Base-by-base conservation (phyloP, 1,140 invertebrate genomes). In the Drosophila albomicans region DNA sequence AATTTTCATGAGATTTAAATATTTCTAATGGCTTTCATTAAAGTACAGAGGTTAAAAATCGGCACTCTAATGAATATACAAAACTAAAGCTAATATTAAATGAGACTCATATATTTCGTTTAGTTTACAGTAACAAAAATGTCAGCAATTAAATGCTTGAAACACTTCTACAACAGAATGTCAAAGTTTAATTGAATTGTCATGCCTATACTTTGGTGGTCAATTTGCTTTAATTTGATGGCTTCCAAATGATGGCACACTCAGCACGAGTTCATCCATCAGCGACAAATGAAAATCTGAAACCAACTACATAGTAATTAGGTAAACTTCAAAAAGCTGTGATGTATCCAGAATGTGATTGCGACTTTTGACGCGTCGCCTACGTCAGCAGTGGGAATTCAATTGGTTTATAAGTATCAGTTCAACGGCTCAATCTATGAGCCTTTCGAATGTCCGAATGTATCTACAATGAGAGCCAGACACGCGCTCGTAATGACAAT, bases 401-500 rank as follows among this genome's bases (percentile, higher is more conserved):
- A 71, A 79, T 81, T 65, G 49, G 28, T 67, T 62, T 66, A 73
- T 72, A 78, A 79, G 67, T 64, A 61, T 41, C 46, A 35, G 32
- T 28, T 35, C 16, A 59, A 41, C 57, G 16, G 48, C 48, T 35
- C 45, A 41, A 43, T 59, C 41, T 32, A 35, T n/a, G 16, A 49
- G 54, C 32, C 56, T 16, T 69, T 45, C 38, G 8, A 41, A 41
- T n/a, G 63, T 66, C 75, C 7, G 35, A 38, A 38, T 38, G 7
- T 38, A 1, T 38, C 35, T 38, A 8, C 35, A 56, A 77, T 69
- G 57, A 20, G 32, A 11, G 30, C 28, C 46, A 69, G 73, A 51
- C 81, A 84, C 81, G 77, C 77, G 81, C 72, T 68, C 73, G 28
- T 85, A 80, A 84, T 85, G 81, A 73, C 45, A 58, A 80, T 49